Base-by-base conservation (phyloP, 2,797 vertebrate genomes). In the Notoglanidium macrostoma region DNA sequence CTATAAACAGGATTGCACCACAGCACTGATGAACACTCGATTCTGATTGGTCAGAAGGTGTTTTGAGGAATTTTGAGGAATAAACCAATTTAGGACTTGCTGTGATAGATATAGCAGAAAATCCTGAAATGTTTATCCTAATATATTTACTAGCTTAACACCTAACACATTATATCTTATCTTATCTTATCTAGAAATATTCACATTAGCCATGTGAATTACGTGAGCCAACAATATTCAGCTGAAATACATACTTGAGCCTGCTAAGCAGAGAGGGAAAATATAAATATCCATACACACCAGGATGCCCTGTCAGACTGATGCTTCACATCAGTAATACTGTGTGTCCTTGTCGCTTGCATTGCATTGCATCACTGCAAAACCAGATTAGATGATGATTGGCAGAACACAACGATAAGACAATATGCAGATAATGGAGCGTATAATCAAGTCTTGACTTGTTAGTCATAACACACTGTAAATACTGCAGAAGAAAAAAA, bases 321-420 rank as follows among this genome's bases (percentile, higher is more conserved):
- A 84, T 84, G 51, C 67, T 35, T 84, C 63, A 84, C 82, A 84
- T 84, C 82, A 55, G 32, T 32, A 84, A 72, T 55, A 70, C 8
- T 14, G 40, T 86, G 81, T 79, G 51, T 87, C 59, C 85, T 73
- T 67, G 89, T 14, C 40, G n/a, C 68, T 89, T 51, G 74, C 65
- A 86, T 32, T 63, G 74, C 57, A 73, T 89, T 87, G 88, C 89
- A 90, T 83, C 54, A 89, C 15, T 29, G 67, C 78, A 49, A 85
- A 57, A 83, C 10, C 57, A 81, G 51, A 86, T 87, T 63, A 82
- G 23, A 26, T 44, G 67, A 74, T 51, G 77, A 82, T 63, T 82
- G 82, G 46, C 82, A 40, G 55, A 84, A 72, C 82, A 26, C 46
- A 35, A 9, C 21, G 82, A 84, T 72, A 57, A 55, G 51, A 84